These are phyloP conservation scores for Catharus minimus DNA, from an alignment of 2,113 vertebrate genomes.

Conservation along the genomic window DNA sequence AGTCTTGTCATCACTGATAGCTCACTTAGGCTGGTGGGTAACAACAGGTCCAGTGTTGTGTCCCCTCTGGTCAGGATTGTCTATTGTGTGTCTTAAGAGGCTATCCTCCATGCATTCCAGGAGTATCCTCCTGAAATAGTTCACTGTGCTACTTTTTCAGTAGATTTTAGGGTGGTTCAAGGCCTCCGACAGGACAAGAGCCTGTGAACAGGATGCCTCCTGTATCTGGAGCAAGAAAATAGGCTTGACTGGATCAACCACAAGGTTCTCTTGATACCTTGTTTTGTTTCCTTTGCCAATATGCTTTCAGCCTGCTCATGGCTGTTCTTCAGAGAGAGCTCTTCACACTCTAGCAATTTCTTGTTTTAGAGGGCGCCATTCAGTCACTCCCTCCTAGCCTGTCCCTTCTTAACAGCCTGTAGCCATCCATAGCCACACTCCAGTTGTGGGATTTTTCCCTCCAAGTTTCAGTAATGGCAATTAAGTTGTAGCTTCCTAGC, in stretches of 20 bases:
- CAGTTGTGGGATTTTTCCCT: background rate
- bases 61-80: background rate
- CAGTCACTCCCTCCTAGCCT: background rate
- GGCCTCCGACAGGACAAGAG: background rate
- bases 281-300: background rate
- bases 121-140: background rate
- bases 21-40: background rate
- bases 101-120: background rate
- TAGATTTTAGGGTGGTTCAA: background rate
- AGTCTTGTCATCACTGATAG: accelerated
- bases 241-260: background rate
- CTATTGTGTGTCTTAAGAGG: background rate
- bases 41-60: background rate
- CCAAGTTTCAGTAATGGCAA: background rate
- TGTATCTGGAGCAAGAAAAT: background rate
- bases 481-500: background rate
- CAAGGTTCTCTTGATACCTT: background rate
- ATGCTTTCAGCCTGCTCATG: background rate
- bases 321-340: background rate
- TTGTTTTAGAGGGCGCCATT: background rate
- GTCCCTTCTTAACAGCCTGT: background rate
- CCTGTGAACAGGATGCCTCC: accelerated
- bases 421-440: background rate
- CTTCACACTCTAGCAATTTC: background rate
- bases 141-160: background rate